Conservation (phyloP, 1,140 invertebrate genomes). For the Popillia japonica region DNA sequence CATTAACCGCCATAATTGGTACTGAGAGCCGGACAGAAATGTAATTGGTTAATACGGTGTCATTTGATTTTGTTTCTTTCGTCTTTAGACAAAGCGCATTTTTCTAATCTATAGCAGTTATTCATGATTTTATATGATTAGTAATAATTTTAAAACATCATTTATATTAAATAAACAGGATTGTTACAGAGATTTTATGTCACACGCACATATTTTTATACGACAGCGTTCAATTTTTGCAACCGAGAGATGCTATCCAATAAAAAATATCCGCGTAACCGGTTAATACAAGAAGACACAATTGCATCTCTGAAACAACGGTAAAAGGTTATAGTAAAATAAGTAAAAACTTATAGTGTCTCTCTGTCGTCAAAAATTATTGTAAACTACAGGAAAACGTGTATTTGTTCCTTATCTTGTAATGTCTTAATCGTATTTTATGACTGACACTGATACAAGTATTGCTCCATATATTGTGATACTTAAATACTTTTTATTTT, state of each 20-base stretch:
- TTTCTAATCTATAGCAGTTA: neutral
- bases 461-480: no score
- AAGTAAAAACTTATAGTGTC: no score
- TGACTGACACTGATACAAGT: no score
- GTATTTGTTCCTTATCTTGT: no score
- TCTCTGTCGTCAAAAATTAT: no score
- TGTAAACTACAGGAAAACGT: no score
- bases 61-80: neutral
- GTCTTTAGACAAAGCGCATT: neutral
- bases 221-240: neutral
- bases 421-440: no score
- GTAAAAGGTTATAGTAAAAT: no score
- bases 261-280: no score
- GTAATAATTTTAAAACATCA: neutral
- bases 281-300: no score
- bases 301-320: no score
- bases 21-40: constrained; percentile 8
- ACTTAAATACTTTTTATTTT: no score
- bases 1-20: constrained; percentile 16
- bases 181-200: neutral
- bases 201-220: neutral
- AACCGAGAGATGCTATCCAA: neutral
- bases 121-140: neutral
- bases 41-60: neutral
- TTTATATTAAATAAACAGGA: neutral